Percentiles rank a stretch among this genome's conserved stretches.
These are phyloP conservation scores for Acrobasis suavella DNA, from an alignment of 2,888 invertebrate species.

Conservation along the genomic window DNA sequence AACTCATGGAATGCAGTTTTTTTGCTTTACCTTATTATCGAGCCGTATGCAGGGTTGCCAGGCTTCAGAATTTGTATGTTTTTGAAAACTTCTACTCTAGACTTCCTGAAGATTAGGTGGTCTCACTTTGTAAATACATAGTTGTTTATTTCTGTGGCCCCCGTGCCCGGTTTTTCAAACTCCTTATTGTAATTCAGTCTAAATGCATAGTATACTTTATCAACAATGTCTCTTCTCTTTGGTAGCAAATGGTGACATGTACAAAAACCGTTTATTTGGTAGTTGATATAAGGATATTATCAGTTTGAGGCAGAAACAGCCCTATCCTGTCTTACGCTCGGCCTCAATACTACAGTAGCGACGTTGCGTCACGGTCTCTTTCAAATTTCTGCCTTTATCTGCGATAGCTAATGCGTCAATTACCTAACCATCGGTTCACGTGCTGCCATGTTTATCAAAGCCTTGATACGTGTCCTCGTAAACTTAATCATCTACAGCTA, in stretches of 20 bases:
- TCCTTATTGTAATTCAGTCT: no score
- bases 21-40: constrained; percentile 38
- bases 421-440: constrained; percentile 7
- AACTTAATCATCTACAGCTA: constrained; percentile 7
- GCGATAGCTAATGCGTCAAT: constrained; percentile 11
- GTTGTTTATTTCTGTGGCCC: no score
- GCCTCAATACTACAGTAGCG: constrained; percentile 19
- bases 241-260: no score
- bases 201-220: no score
- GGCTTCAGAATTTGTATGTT: background rate
- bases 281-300: background rate
- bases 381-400: constrained; percentile 18
- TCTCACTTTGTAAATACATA: no score
- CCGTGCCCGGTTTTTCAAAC: no score
- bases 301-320: background rate
- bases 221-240: no score
- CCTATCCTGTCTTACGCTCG: background rate
- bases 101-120: no score
- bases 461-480: constrained; percentile 14
- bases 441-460: constrained; percentile 4
- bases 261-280: no score
- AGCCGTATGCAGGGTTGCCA: constrained; percentile 12
- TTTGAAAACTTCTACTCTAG: no score
- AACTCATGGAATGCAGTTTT: constrained; percentile 62
- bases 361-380: constrained; percentile 21